Evolutionary conservation across 2,888 invertebrate genomes (phyloP).

Genomic region (Ophioninae sp.): DNA sequence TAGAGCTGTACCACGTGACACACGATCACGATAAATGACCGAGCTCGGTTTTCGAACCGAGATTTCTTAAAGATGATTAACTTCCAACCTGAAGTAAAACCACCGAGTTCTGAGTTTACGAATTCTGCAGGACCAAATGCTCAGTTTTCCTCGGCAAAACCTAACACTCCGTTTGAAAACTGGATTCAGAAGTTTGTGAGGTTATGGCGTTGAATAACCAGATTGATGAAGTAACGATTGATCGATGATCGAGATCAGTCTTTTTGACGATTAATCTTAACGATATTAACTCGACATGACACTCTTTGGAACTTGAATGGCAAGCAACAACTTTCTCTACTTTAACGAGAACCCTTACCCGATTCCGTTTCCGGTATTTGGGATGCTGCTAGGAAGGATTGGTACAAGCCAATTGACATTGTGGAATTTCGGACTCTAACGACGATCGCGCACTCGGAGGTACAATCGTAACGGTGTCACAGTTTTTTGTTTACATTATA

Average conservation of each 20-base stretch:
- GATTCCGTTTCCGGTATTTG: background rate
- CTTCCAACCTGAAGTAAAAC: too few species aligned
- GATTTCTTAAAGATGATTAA: too few species aligned
- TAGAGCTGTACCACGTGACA: too few species aligned
- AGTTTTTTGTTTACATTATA: slow-evolving; percentile 23
- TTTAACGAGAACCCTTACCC: background rate
- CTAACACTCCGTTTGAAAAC: too few species aligned
- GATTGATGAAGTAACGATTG: background rate
- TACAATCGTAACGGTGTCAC: background rate
- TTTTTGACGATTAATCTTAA: background rate
- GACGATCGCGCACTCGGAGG: background rate
- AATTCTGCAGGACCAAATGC: too few species aligned
- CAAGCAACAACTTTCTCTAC: background rate
- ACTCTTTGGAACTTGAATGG: background rate
- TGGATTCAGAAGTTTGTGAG: too few species aligned
- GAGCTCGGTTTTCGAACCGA: too few species aligned
- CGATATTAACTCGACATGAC: too few species aligned
- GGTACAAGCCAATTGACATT: background rate
- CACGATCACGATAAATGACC: too few species aligned
- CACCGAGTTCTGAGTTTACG: too few species aligned
- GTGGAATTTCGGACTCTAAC: background rate
- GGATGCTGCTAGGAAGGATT: too few species aligned
- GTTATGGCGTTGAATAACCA: background rate
- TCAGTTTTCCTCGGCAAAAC: too few species aligned
- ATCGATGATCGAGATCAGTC: background rate